phyloP scores from a whole-genome alignment of 2,888 invertebrate species.

The Maniola hyperantus region DNA sequence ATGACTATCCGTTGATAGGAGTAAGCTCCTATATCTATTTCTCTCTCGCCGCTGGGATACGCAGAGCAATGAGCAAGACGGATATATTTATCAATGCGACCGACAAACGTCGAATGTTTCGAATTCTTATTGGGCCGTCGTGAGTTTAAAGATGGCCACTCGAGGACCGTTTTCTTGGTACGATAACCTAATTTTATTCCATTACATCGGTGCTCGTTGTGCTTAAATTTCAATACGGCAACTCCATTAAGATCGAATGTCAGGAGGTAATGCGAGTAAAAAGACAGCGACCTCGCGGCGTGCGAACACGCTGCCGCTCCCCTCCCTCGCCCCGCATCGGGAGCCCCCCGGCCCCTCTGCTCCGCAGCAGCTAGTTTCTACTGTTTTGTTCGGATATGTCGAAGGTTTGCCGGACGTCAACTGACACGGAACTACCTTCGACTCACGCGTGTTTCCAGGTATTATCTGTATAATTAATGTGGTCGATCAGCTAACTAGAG shows the following conservation, averaged over 20 bases:
- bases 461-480: constrained; percentile 44
- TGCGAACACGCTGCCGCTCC: constrained; percentile 55
- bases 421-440: constrained; percentile 79
- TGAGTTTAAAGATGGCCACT: constrained; percentile 79
- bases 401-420: constrained; percentile 81
- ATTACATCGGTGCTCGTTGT: constrained; percentile 71
- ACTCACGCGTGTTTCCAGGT: constrained; percentile 73
- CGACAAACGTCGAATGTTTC: constrained; percentile 63
- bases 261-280: constrained; percentile 74
- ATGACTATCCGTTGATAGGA: constrained; percentile 75
- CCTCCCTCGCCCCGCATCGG: constrained; percentile 38
- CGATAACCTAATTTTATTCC: constrained; percentile 79
- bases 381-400: constrained; percentile 72
- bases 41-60: constrained; percentile 52
- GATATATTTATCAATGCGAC: constrained; percentile 49
- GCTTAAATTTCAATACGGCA: constrained; percentile 77
- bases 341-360: constrained; percentile 44
- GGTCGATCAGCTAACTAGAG: constrained; percentile 41
- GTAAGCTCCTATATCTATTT: constrained; percentile 66
- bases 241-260: constrained; percentile 78
- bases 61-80: constrained; percentile 58
- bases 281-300: constrained; percentile 71
- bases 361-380: constrained; percentile 60
- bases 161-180: constrained; percentile 75
- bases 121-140: constrained; percentile 76